phyloP scores from a whole-genome alignment of 2,888 invertebrate genomes.

The Acanthacorydalis orientalis region DNA sequence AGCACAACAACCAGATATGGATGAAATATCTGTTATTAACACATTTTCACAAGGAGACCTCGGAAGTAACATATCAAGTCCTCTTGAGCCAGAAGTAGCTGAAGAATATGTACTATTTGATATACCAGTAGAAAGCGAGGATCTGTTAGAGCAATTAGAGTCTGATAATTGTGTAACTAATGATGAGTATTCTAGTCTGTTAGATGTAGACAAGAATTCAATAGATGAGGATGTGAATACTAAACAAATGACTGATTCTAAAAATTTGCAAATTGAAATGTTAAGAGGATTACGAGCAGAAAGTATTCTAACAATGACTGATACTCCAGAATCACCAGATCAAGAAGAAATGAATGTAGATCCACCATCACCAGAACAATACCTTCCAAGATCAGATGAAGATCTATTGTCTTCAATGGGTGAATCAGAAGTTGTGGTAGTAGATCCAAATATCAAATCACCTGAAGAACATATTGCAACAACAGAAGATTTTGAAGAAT shows the following conservation, averaged over 20 bases:
- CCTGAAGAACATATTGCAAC: conserved; percentile 47
- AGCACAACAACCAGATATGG: conserved; percentile 37
- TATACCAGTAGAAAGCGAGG: conserved; percentile 36
- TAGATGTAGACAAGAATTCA: conserved; percentile 17
- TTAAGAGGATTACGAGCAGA: conserved; percentile 24
- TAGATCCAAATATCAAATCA: conserved; percentile 39
- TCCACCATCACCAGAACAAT: conserved; percentile 26
- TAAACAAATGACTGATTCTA: conserved; percentile 3
- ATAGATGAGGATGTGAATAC: conserved; percentile 10
- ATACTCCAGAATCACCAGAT: conserved; percentile 35
- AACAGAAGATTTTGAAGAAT: conserved; percentile 46
- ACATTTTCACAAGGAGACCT: conserved; percentile 34
- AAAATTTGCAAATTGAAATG: conserved; percentile 12
- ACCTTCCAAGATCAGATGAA: conserved; percentile 24
- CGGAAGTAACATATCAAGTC: conserved; percentile 41
- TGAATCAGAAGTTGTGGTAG: conserved; percentile 44
- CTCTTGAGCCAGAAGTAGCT: conserved; percentile 36
- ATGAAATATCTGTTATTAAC: conserved; percentile 38
- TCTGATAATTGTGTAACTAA: conserved; percentile 21
- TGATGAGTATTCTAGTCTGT: conserved; percentile 17
- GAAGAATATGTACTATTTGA: conserved; percentile 49
- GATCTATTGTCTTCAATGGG: conserved; percentile 26
- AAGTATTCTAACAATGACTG: conserved; percentile 26
- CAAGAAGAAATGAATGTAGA: conserved; percentile 29
- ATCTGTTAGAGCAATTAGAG: conserved; percentile 27